phyloP scores from a whole-genome alignment of 2,113 vertebrate species.

The Ctenomys sociabilis region DNA sequence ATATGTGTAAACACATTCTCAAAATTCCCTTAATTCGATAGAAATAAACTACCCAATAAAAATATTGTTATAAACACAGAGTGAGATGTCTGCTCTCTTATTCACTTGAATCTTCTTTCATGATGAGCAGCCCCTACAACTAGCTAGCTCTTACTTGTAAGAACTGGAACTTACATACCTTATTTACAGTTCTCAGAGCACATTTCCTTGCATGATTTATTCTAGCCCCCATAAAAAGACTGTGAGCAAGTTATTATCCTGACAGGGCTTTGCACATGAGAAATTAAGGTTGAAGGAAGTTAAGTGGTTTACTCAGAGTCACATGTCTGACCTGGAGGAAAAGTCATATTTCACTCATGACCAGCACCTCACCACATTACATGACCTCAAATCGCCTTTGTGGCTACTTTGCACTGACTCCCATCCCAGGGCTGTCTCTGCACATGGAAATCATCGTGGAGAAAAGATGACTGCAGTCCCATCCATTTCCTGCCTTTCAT shows the following conservation, averaged over 20 bases:
- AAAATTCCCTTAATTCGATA: neutral
- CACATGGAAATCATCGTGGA: accelerated
- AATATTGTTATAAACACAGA: neutral
- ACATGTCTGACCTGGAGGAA: neutral
- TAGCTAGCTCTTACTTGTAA: neutral
- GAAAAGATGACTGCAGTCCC: neutral
- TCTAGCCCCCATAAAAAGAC: conserved; percentile 35
- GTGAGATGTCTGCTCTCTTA: neutral
- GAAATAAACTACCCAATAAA: neutral
- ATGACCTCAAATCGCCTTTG: neutral
- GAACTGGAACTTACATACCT: conserved; percentile 27
- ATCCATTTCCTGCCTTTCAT: neutral
- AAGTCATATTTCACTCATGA: neutral
- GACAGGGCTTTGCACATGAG: neutral
- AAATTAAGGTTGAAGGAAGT: conserved; percentile 15
- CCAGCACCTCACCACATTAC: neutral
- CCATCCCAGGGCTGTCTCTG: accelerated
- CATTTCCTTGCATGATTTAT: conserved; percentile 44
- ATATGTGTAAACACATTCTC: neutral
- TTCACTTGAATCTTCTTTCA: neutral
- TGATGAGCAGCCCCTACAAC: neutral
- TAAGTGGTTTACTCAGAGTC: conserved; percentile 25
- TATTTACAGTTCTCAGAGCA: conserved; percentile 58
- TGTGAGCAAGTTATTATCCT: neutral
- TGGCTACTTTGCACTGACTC: neutral